phyloP scores from a whole-genome alignment of 2,797 vertebrate genomes.

The Sciaenops ocellatus region DNA sequence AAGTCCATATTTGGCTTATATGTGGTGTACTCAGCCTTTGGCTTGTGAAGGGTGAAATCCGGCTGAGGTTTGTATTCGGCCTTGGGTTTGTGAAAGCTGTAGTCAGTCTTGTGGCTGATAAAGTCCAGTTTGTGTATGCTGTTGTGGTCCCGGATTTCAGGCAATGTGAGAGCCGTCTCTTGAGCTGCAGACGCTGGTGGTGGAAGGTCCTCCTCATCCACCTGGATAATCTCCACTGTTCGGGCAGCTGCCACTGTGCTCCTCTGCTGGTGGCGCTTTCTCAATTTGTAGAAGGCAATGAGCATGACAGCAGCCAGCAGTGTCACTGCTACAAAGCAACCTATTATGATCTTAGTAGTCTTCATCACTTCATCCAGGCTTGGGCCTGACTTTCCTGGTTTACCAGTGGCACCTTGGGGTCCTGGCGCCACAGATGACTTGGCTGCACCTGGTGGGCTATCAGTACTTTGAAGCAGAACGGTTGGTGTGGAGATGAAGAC shows the following conservation, averaged over 20 bases:
- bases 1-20: conserved; percentile 85
- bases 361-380: conserved; percentile 99
- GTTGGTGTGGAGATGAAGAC: conserved; percentile 98
- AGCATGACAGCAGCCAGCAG: conserved; percentile 97
- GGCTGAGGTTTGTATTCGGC: conserved; percentile 82
- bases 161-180: conserved; percentile 90
- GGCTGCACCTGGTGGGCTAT: conserved; percentile 72
- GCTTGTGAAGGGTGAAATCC: conserved; percentile 83
- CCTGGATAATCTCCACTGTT: conserved; percentile 97
- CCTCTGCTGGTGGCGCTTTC: conserved; percentile 96
- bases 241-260: conserved; percentile 94
- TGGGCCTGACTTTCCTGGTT: conserved; percentile 86
- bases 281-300: conserved; percentile 98
- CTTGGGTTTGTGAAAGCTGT: conserved; percentile 84
- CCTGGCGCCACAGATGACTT: conserved; percentile 86
- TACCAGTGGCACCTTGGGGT: conserved; percentile 85
- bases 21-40: conserved; percentile 83
- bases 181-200: conserved; percentile 86
- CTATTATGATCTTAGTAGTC: conserved; percentile 99
- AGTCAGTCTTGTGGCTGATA: conserved; percentile 85
- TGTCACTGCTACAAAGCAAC: conserved; percentile 98
- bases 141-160: conserved; percentile 93
- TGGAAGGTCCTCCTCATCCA: conserved; percentile 94
- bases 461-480: conserved; percentile 93
- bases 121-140: conserved; percentile 87